phyloP scores from a whole-genome alignment of 2,888 invertebrate species.

The Polydrusus cervinus region DNA sequence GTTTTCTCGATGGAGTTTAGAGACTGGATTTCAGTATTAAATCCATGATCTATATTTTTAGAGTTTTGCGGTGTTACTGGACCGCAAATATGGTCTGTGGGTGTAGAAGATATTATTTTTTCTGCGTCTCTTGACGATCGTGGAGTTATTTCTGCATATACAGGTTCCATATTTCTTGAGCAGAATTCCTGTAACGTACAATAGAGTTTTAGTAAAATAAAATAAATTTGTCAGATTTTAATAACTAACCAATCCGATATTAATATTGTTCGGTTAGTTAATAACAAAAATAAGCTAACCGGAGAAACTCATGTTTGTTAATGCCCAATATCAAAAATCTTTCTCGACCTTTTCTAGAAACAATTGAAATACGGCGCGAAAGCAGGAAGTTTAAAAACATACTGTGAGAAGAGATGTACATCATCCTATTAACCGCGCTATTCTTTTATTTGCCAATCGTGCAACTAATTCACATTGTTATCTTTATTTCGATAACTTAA shows the following conservation, averaged over 20 bases:
- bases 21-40: neutral
- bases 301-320: no score
- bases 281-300: neutral
- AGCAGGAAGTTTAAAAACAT: no score
- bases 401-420: no score
- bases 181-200: neutral
- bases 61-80: conserved; percentile 12
- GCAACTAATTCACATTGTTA: no score
- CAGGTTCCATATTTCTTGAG: neutral
- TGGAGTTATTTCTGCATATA: conserved; percentile 6
- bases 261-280: no score
- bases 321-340: no score
- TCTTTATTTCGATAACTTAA: no score
- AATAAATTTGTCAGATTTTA: neutral
- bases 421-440: no score
- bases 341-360: no score
- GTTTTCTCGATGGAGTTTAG: neutral
- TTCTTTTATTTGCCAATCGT: no score
- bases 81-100: conserved; percentile 7
- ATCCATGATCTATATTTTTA: neutral
- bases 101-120: neutral
- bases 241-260: neutral
- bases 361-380: no score
- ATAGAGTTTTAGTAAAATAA: neutral
- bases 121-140: conserved; percentile 10